A percentile compares a stretch with the other conserved stretches of the same genome.
Evolutionary conservation across 2,113 vertebrate genomes (phyloP).

Genomic region (Rafetus swinhoei): DNA sequence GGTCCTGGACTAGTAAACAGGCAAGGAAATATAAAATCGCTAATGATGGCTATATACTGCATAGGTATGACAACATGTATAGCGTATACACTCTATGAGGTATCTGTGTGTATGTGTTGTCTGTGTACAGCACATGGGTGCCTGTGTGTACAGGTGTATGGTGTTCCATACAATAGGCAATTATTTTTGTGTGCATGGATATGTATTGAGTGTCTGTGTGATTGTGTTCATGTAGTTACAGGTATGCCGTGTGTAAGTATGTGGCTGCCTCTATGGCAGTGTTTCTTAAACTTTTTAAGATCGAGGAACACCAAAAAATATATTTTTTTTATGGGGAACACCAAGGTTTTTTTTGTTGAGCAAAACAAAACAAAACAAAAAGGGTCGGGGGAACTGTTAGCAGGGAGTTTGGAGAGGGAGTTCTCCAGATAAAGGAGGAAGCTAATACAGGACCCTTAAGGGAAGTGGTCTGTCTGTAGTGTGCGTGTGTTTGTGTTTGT

Average conservation of each 20-base stretch:
- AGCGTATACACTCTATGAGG: not conserved
- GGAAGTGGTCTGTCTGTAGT: too few relatives aligned
- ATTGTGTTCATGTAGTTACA: not conserved
- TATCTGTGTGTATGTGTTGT: not conserved
- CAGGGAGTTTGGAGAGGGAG: too few relatives aligned
- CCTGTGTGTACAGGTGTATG: not conserved
- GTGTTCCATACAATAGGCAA: not conserved
- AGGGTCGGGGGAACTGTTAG: too few relatives aligned
- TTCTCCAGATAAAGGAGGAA: too few relatives aligned
- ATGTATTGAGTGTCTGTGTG: fast-evolving
- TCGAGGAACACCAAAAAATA: too few relatives aligned
- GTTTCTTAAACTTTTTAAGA: too few relatives aligned
- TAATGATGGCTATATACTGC: too few relatives aligned
- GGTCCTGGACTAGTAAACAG: not conserved
- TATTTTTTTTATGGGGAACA: too few relatives aligned
- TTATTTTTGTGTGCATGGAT: fast-evolving
- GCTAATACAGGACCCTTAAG: too few relatives aligned
- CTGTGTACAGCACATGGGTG: not conserved
- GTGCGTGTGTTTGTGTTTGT: too few relatives aligned
- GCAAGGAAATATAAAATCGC: not conserved
- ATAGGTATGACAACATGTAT: not conserved
- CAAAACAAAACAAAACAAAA: too few relatives aligned
- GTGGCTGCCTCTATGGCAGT: not conserved
- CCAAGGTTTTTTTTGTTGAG: too few relatives aligned
- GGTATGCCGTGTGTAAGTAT: not conserved